Base-by-base conservation (phyloP, 2,888 invertebrate genomes). In the Marasmarcha lunaedactyla region DNA sequence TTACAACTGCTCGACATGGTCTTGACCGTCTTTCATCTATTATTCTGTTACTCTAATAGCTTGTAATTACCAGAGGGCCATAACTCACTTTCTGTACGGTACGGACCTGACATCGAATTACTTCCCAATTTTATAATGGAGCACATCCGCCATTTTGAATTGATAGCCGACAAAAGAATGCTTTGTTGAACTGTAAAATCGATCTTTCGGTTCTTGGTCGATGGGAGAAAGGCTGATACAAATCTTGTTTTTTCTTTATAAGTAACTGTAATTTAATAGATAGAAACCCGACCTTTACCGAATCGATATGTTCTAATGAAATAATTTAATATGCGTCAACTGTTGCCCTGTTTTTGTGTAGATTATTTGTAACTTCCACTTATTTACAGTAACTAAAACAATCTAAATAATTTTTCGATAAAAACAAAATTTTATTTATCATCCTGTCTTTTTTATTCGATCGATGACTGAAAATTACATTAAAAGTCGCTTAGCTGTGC, bases 1-100 rank as follows among this genome's bases (percentile, higher is more conserved):
- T 30, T n/a, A 30, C 10, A 4, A 11, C n/a, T 7, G 30, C 10
- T 30, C 30, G 30, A 30, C 30, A 30, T 11, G 30, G 30, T 30
- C 11, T 30, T 9, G 11, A 30, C 30, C 30, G 30, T 30, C 4
- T 30, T 30, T 30, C 30, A 30, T 48, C 52, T 47, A 48, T 50
- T 45, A 14, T 27, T 20, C 20, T 37, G 14, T 42, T 36, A 34
- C 52, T 54, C 52, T 54, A 59, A 61, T 58, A 57, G 54, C 53
- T 53, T 51, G 52, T 54, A 55, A 60, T 57, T 57, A 59, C 51
- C 47, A 48, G 49, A 49, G 48, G 47, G 39, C 50, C 52, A 45
- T 55, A 49, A 46, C 46, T 48, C 45, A 46, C 44, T 27, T 40
- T n/a, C 6, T n/a, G 10, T 30, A 30, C 20, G 4, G 20, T 3